Evolutionary conservation across 1,140 invertebrate species (phyloP), one percentile per base, ranked within the genome.

Genomic region (Zaprionus nigranus): DNA sequence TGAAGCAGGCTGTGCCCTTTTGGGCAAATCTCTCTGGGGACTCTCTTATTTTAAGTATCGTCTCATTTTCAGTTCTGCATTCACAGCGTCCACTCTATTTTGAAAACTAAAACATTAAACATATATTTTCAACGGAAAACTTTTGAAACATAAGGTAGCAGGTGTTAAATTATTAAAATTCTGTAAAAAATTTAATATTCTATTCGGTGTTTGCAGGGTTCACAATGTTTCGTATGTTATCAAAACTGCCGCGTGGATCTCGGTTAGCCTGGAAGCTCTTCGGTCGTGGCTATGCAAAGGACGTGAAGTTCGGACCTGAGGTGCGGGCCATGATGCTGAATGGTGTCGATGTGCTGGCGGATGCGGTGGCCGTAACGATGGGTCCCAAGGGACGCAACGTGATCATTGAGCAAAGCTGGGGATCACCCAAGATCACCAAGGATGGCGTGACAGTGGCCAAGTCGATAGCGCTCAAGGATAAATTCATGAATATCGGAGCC

Each of bases 391-490:
- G 99, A 53, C 96, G 99, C 78, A 99, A 99, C 94, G 99, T 99
- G 12, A 99, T 99, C 84, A 94, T 99, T 76, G 99, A 99, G 93
- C 99, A 99, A 93, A 98, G 97, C n/a, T 99, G 99, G 99, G 99
- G 99, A 7, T 98, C 97, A 62, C 99, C 99, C 11, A 99, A 99
- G 93, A 99, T 99, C 88, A 99, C 99, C 28, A 99, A 99, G 94
- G 99, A 99, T 93, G 99, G 99, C 81, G 99, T 99, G 0, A 99
- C 99, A 1, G 99, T 99, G 51, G 99, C 99, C 15, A 99, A 99
- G 93, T 97, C 97, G 3, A 96, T 99, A 57, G 99, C 99, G 92
- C 94, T 99, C 2, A 99, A 99, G 94, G 99, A 99, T 92, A 99
- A 99, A 93, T 99, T 98, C 93, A 98, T 99, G 94, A 99, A 99